Conservation (phyloP, 1,140 invertebrate species). For the Drosophila rhopaloa region DNA sequence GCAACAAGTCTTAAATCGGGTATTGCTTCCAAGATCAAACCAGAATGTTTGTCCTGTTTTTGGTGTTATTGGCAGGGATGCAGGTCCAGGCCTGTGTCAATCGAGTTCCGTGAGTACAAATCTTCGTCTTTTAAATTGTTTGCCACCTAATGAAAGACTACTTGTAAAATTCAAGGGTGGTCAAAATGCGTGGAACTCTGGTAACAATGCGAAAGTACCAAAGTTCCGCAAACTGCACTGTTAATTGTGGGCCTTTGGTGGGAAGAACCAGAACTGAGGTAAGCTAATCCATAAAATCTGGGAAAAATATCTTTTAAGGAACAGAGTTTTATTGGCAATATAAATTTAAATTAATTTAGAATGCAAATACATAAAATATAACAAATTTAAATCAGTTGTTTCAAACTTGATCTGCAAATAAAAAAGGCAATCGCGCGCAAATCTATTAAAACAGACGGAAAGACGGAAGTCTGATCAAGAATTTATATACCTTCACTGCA, state of each 20-base stretch:
- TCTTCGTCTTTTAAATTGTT: too few species aligned
- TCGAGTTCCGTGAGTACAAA: constrained; percentile 65
- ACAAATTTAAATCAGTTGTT: too few species aligned
- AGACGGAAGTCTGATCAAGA: too few species aligned
- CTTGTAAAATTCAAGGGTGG: constrained; percentile 24
- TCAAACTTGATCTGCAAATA: too few species aligned
- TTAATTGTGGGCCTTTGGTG: constrained; percentile 62
- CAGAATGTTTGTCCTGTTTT: constrained; percentile 44
- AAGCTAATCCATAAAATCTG: neutral
- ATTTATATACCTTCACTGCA: too few species aligned
- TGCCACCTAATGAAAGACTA: neutral
- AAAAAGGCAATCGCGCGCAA: too few species aligned
- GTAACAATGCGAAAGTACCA: constrained; percentile 75
- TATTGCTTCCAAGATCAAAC: neutral
- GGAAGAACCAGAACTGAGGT: constrained; percentile 63
- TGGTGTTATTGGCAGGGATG: constrained; percentile 27
- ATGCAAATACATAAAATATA: too few species aligned
- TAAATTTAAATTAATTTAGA: too few species aligned
- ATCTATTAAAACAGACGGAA: too few species aligned
- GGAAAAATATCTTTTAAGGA: too few species aligned
- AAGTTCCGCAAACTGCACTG: constrained; percentile 52
- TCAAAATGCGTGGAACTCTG: constrained; percentile 60
- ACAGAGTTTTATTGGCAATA: too few species aligned
- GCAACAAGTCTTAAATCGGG: neutral
- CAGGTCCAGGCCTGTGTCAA: constrained; percentile 59